Percentiles rank a stretch among this genome's conserved stretches.
These are phyloP conservation scores for Coenonympha arcania DNA, from an alignment of 2,888 invertebrate species.

Conservation along the genomic window DNA sequence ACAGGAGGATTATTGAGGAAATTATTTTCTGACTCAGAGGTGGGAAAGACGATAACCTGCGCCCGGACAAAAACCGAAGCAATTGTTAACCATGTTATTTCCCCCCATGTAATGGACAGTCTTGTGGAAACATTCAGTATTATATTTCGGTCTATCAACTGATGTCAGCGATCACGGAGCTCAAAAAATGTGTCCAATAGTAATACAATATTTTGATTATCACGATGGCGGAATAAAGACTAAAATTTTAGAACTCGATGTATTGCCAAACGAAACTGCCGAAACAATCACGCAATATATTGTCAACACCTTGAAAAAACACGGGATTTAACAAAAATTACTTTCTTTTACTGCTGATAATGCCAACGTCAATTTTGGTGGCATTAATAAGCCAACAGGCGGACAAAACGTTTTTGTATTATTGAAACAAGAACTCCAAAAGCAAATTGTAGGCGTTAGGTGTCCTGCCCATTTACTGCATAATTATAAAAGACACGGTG, in stretches of 20 bases:
- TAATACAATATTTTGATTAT: constrained; percentile 25
- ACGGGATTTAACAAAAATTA: constrained; percentile 19
- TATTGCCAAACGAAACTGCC: constrained; percentile 26
- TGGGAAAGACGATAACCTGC: too few relatives aligned
- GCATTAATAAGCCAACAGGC: constrained; percentile 23
- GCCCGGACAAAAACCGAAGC: too few relatives aligned
- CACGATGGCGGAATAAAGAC: constrained; percentile 26
- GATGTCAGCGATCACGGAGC: too few relatives aligned
- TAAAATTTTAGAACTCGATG: constrained; percentile 24
- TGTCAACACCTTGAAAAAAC: constrained; percentile 22
- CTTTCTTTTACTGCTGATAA: constrained; percentile 28
- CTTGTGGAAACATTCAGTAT: too few relatives aligned
- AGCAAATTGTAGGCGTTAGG: constrained; percentile 26
- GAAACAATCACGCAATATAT: constrained; percentile 20
- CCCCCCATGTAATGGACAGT: too few relatives aligned
- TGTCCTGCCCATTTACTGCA: constrained; percentile 31
- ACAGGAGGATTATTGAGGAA: too few relatives aligned
- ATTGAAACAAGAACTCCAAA: constrained; percentile 13
- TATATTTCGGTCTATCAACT: too few relatives aligned
- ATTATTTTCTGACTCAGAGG: too few relatives aligned
- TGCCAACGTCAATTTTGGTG: constrained; percentile 34
- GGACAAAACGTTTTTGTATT: constrained; percentile 25
- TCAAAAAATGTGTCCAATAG: too few relatives aligned
- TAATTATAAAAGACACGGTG: constrained; percentile 24
- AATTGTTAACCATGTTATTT: too few relatives aligned